Conservation (phyloP, 1,140 invertebrate species). For the Drosophila tsacasi region DNA sequence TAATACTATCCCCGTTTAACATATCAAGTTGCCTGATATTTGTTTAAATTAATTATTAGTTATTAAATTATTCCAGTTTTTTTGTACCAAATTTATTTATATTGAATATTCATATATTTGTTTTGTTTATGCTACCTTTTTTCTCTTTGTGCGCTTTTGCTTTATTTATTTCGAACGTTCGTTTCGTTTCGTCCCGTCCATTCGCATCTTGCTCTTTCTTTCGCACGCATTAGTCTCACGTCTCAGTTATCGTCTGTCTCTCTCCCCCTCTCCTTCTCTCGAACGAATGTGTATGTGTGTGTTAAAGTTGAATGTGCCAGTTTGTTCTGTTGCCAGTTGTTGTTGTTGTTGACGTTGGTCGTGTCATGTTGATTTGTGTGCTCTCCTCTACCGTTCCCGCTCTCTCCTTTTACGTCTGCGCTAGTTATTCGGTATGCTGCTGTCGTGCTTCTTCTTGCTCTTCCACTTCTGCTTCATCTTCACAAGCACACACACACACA, state of each 20-base stretch:
- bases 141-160: conserved; percentile 49
- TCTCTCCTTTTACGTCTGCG: conserved; percentile 64
- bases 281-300: conserved; percentile 19
- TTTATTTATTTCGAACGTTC: conserved; percentile 72
- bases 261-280: conserved; percentile 17
- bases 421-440: conserved; percentile 74
- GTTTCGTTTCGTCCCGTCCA: conserved; percentile 35
- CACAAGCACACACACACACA: conserved; percentile 41
- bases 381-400: conserved; percentile 25
- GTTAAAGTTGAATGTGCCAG: conserved; percentile 78
- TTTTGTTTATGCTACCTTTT: conserved; percentile 34
- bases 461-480: conserved; percentile 66
- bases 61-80: not conserved
- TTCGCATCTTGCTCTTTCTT: conserved; percentile 10
- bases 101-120: conserved; percentile 19
- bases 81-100: conserved; percentile 22
- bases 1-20: not conserved
- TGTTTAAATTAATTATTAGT: not conserved
- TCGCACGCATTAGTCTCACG: conserved; percentile 55
- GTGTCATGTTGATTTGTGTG: conserved; percentile 82
- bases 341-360: conserved; percentile 77
- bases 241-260: conserved; percentile 12
- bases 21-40: not conserved
- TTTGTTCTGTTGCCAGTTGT: conserved; percentile 54
- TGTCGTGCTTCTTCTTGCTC: conserved; percentile 59